Percentiles rank a stretch among this genome's conserved stretches.
phyloP scores from a whole-genome alignment of 2,888 invertebrate genomes.

The Clostera curtula region DNA sequence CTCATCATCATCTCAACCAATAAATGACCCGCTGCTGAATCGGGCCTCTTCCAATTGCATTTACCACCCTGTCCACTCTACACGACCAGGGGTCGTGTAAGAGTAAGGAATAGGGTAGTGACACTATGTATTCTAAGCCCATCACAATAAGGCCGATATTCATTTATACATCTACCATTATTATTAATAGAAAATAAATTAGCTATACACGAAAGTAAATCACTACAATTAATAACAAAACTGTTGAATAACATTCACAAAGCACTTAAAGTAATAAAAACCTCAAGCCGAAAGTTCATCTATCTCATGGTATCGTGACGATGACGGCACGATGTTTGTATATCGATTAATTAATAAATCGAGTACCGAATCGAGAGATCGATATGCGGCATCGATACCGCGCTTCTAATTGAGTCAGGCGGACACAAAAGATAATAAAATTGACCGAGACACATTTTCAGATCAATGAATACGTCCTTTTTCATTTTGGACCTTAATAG shows the following conservation, averaged over 20 bases:
- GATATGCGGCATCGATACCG: conserved; percentile 58
- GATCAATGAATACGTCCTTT: conserved; percentile 2
- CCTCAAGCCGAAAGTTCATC: conserved; percentile 34
- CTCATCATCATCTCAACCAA: too few relatives aligned
- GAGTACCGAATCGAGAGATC: conserved; percentile 59
- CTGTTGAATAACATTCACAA: conserved; percentile 20
- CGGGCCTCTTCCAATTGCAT: too few relatives aligned
- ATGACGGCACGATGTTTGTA: conserved; percentile 71
- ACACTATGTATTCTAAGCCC: too few relatives aligned
- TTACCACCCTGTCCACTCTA: too few relatives aligned
- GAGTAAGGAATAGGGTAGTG: too few relatives aligned
- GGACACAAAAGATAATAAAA: conserved; percentile 60
- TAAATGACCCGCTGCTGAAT: too few relatives aligned
- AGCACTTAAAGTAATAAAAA: conserved; percentile 14
- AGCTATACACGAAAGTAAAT: too few relatives aligned
- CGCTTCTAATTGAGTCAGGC: conserved; percentile 71
- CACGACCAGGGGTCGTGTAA: too few relatives aligned
- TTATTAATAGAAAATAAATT: too few relatives aligned
- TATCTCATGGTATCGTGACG: conserved; percentile 54
- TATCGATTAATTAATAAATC: conserved; percentile 75
- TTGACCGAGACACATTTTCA: conserved; percentile 14
- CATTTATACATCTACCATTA: too few relatives aligned
- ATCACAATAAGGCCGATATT: too few relatives aligned
- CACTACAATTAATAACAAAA: conserved; percentile 10
- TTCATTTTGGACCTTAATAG: conserved; percentile 23